phyloP scores from a whole-genome alignment of 2,113 vertebrate genomes.

The Reinhardtius hippoglossoides region DNA sequence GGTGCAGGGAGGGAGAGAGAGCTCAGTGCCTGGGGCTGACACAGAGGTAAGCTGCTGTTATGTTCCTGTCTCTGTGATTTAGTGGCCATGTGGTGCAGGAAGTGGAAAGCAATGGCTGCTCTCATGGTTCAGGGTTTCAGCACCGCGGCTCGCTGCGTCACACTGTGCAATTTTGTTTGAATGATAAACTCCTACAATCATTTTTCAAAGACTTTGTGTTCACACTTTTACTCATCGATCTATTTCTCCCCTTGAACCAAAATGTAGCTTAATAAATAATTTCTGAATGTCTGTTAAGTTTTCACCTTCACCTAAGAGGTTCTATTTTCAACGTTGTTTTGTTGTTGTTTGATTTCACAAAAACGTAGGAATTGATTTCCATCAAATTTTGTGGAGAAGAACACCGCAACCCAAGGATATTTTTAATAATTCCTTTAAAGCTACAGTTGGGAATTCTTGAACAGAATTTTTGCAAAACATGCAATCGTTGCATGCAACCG shows the following conservation, averaged over 20 bases:
- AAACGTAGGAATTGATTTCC: too few species aligned
- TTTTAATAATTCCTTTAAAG: too few species aligned
- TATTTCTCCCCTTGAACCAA: neutral
- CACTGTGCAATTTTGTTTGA: slow-evolving; percentile 17
- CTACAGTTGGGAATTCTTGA: too few species aligned
- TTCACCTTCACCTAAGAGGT: too few species aligned
- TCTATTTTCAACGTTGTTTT: too few species aligned
- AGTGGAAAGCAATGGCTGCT: slow-evolving; percentile 45
- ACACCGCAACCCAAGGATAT: too few species aligned
- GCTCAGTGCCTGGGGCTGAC: slow-evolving; percentile 62
- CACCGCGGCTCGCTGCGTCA: neutral
- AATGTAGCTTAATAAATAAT: neutral
- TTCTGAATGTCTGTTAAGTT: neutral
- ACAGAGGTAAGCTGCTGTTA: slow-evolving; percentile 75
- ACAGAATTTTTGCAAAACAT: too few species aligned
- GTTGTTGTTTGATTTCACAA: too few species aligned
- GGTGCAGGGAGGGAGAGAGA: slow-evolving; percentile 52
- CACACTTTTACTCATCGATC: neutral
- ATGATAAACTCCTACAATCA: slow-evolving; percentile 13
- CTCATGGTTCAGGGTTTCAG: slow-evolving; percentile 45
- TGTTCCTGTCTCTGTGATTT: slow-evolving; percentile 74
- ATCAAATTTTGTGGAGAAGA: too few species aligned
- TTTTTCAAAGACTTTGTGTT: slow-evolving; percentile 18
- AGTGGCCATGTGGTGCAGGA: slow-evolving; percentile 59
- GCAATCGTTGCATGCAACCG: too few species aligned